Base-by-base conservation (phyloP, 2,888 invertebrate genomes). In the Ptychoptera albimana region DNA sequence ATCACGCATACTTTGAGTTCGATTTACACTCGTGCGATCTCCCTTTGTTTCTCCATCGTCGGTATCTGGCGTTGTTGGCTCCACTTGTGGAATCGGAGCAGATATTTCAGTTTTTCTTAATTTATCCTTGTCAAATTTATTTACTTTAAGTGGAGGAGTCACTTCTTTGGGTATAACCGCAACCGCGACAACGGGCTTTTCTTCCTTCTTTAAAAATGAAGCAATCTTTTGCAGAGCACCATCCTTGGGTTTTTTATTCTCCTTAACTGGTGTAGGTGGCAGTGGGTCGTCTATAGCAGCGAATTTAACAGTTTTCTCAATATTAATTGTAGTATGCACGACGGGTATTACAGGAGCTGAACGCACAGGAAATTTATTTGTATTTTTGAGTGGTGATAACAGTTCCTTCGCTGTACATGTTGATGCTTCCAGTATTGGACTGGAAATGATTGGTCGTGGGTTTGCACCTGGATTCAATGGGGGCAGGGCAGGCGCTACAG, bases 1-100 rank as follows among this genome's bases (percentile, higher is more conserved):
- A 42, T 78, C 77, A 50, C 86, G 69, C 83, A 88, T 82, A 52
- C 87, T 87, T 55, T 87, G 87, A 1, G 87, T 80, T 43, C 88
- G 70, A 64, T 79, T 77, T 0, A 86, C 77, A 15, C 46, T 45
- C 2, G 30, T 35, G 13, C 39, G 44, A 34, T 39, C 30, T 11
- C 77, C 75, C 1, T 68, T 60, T 41, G 71, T 73, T 37, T 72
- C 66, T 42, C 70, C 70, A 51, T 67, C 68, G 11, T 75, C 75
- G 2, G 65, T 63, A 38, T 71, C 69, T 55, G 68, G 70, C 0
- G 70, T 70, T 0, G 81, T 75, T 0, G 82, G 72, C 0, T 82
- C 70, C 0, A 74, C 70, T 11, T 69, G 70, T 1, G 79, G 74
- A 52, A 91, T 86, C 0, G 89, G 89, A 54, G 79, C 74, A 0